phyloP scores from a whole-genome alignment of 2,113 vertebrate genomes.

The Myrmophylax atrothorax region DNA sequence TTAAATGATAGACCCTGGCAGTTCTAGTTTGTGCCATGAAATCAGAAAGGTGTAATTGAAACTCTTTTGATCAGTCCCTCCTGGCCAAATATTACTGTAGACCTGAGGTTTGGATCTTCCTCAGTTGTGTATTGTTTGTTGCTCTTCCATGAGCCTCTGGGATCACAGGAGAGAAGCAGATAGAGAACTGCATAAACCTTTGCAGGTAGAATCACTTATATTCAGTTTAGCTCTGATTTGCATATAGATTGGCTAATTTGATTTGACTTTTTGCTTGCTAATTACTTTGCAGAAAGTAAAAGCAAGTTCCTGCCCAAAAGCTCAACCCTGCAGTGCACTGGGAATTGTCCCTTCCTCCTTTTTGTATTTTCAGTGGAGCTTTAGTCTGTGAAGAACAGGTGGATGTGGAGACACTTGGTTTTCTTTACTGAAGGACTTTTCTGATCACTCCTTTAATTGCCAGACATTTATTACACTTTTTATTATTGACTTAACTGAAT shows the following conservation, averaged over 20 bases:
- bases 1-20: background rate
- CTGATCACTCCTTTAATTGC: background rate
- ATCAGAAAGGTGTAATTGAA: background rate
- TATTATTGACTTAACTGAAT: background rate
- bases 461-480: background rate
- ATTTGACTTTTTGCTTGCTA: background rate
- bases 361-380: background rate
- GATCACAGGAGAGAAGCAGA: background rate
- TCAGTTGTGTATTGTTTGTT: background rate
- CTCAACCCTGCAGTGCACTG: background rate
- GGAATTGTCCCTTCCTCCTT: background rate
- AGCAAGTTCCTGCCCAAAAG: background rate
- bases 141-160: background rate
- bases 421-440: background rate
- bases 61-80: background rate
- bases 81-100: background rate
- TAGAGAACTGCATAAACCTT: background rate
- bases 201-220: background rate
- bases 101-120: background rate
- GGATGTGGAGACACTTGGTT: background rate
- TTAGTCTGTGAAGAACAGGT: background rate
- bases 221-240: background rate
- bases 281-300: background rate
- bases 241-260: background rate
- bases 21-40: background rate